Percentiles rank a stretch among this genome's conserved stretches.
Evolutionary conservation across 2,113 vertebrate genomes (phyloP).

Genomic region (Vombatus ursinus): DNA sequence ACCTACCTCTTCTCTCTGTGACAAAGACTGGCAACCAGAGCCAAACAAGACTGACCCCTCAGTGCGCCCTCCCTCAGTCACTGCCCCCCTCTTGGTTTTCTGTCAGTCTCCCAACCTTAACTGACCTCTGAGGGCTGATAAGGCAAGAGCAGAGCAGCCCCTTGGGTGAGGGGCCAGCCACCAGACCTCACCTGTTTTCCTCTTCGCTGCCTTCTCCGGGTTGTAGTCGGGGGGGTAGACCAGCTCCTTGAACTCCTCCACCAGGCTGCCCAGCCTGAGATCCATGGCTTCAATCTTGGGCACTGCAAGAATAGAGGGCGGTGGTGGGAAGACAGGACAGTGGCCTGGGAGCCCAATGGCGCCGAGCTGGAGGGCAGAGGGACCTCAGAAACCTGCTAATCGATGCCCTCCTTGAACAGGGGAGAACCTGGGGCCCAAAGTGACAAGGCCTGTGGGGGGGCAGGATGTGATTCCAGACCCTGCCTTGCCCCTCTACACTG

Average conservation of each 20-base stretch:
- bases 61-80: too few species aligned
- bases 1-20: too few species aligned
- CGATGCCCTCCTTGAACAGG: not conserved
- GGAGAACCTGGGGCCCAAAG: not conserved
- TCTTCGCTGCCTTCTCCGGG: conserved; percentile 86
- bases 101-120: too few species aligned
- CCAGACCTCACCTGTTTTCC: conserved; percentile 83
- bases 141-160: too few species aligned
- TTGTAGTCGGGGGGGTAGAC: conserved; percentile 93
- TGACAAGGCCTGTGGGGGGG: not conserved
- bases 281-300: conserved; percentile 92
- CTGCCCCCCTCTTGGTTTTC: too few species aligned
- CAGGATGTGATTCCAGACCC: not conserved
- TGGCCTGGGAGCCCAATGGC: not conserved
- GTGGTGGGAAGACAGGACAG: not conserved
- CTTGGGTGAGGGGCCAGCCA: too few species aligned
- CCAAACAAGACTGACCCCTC: too few species aligned
- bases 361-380: not conserved
- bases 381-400: not conserved
- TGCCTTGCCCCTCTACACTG: not conserved
- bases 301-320: conserved; percentile 83
- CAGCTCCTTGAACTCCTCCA: conserved; percentile 92
- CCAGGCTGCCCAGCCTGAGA: conserved; percentile 87
- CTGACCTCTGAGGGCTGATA: too few species aligned
- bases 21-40: too few species aligned